Base-by-base conservation (phyloP, 2,888 invertebrate genomes). In the Chouioia cunea region DNA sequence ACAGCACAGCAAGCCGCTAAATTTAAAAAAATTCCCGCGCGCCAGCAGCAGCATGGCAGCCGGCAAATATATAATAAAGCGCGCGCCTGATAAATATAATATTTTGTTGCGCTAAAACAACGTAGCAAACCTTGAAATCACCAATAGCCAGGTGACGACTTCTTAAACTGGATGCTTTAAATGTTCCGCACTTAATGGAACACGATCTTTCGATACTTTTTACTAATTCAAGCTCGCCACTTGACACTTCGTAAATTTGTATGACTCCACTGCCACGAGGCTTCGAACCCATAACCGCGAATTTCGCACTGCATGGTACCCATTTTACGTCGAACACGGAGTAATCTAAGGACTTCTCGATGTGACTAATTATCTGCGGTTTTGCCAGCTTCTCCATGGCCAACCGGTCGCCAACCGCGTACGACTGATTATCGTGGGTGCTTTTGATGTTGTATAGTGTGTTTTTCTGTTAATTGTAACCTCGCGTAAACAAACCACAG, bases 241-340 rank as follows among this genome's bases (percentile, higher is more conserved):
- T 90, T 27, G 90, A 90, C 22, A 96, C 88, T 82, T 94, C 93
- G 81, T 91, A 95, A 16, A 94, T 89, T 86, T 97, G 93, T 68
- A 97, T 87, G 23, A 94, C 90, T 0, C 98, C 98, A 62, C 92
- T 92, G 56, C 95, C 95, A 80, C 92, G 92, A 0, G 97, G 91
- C 83, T 93, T 90, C 16, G 92, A 93, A 12, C 98, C 98, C 65
- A 97, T 88, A 53, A 93, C 91, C 73, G 96, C 92, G 86, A 97
- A 95, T 86, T 97, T 97, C 0, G 97, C 94, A 2, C 97, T 96
- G 81, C 93, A 93, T 0, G 98, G 97, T 79, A 98, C 92, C 98
- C 97, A 98, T 87, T 95, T 95, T n/a, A 93, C 91, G 82, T 97
- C 97, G 84, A 95, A 97, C 23, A 97, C 86, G 0, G 95, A 94